Percentiles rank a stretch among this genome's conserved stretches.
Conservation (phyloP, 2,113 vertebrate species). For the Piprites chloris region DNA sequence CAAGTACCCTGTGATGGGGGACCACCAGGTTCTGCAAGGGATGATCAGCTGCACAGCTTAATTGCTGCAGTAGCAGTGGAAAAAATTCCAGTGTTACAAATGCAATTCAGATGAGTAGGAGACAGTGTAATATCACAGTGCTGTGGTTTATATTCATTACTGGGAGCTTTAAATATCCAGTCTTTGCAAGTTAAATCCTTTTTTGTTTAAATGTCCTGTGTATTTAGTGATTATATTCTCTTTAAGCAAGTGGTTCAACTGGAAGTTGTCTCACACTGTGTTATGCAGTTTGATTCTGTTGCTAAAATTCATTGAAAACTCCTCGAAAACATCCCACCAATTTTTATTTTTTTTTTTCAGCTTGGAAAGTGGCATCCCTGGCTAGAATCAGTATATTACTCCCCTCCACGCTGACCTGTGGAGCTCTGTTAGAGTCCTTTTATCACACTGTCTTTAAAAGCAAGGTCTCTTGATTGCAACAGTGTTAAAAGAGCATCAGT, state of each 20-base stretch:
- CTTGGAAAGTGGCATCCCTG: background rate
- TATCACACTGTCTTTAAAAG: background rate
- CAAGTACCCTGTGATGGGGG: rapidly evolving
- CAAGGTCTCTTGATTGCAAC: constrained; percentile 37
- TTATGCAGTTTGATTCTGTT: background rate
- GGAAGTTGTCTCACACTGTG: background rate
- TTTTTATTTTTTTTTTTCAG: background rate
- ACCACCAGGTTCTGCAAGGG: background rate
- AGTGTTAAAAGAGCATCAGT: constrained; percentile 71
- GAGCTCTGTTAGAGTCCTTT: background rate
- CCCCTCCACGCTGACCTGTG: background rate
- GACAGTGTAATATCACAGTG: background rate
- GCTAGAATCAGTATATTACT: background rate
- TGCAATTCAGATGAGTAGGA: background rate
- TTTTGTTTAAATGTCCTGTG: background rate
- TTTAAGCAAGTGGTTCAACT: background rate
- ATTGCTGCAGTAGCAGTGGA: background rate
- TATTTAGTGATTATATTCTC: background rate
- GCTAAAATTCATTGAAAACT: background rate
- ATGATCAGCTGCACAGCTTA: background rate
- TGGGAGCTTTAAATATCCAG: background rate
- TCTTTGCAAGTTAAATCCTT: background rate
- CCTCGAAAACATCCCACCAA: background rate
- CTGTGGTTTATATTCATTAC: background rate
- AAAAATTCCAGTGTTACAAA: background rate